Base-by-base conservation (phyloP, 2,113 vertebrate genomes). In the Pelecanus crispus region DNA sequence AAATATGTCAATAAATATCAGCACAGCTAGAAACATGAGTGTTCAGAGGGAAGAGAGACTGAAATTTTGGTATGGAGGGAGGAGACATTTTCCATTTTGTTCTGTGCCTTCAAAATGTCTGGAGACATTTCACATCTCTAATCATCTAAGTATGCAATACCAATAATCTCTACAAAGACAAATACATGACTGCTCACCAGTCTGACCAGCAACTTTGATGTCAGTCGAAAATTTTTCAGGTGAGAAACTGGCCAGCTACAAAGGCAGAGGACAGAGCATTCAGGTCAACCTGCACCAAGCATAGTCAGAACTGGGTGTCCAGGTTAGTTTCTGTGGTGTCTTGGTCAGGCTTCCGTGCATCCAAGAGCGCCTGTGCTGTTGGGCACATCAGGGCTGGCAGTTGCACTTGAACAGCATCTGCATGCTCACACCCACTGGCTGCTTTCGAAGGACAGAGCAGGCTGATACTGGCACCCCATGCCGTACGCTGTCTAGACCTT, bases 261-360 rank as follows among this genome's bases (percentile, higher is more conserved):
- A 17, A 24, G 61, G 88, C 47, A 68, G 53, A 79, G n/a, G 58
- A 38, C 4, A 26, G 61, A 4, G 75, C 5, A 52, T 9, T 42
- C 15, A 2, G 50, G 72, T 70, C 81, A 47, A 3, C 13, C 63
- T 7, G 0, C 20, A 7, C 17, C 0, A 0, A 81, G 52, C 26
- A 3, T 1, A 20, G 44, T 24, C 79, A 58, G 29, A 42, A 10
- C 58, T 2, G 1, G 8, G 18, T 1, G 22, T 55, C 45, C 72
- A 31, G 53, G 45, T 36, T 10, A 18, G 26, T 6, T 73, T 34
- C 92, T 53, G 36, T 4, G 45, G 47, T 3, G 10, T 44, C 74
- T 38, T 13, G 40, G 10, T 1, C 10, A 53, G 52, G 77, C 42
- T 79, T 34, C 77, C 18, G n/a, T 20, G 53, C 28, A 24, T 24